Base-by-base conservation (phyloP, 1,140 invertebrate species). In the Teleogryllus occipitalis region DNA sequence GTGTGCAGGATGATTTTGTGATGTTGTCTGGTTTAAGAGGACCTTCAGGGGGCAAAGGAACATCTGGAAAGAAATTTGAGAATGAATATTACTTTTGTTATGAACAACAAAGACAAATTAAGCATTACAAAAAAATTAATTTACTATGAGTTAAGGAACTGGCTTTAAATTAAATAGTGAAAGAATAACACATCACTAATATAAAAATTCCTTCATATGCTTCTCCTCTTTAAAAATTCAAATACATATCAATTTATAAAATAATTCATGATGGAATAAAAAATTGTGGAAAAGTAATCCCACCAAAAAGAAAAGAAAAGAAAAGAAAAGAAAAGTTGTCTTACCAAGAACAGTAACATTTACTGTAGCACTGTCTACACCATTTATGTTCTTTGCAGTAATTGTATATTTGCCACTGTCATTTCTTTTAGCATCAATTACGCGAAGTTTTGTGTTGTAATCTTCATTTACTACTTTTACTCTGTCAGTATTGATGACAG, bases 331-430 rank as follows among this genome's bases (percentile, higher is more conserved):
- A 75, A 75, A 39, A 5, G 8, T 74, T 46, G 75, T 79, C 81
- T 85, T 85, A 87, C 97, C 88, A 82, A 97, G 86, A 0, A 98
- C 94, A n/a, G 91, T 91, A 5, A 98, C 94, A 80, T 93, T 98
- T 8, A 98, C 90, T 8, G 93, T 95, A 8, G 95, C 96, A 4
- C 90, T 90, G 84, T 98, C 97, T 49, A 89, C 91, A 22, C 98
- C 98, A 84, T 97, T 97, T 27, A 92, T 89, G 84, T 99, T 99
- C 81, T 93, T 96, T 3, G 96, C 96, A 78, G 93, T 93, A 14
- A 99, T 87, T 0, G 93, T 95, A 85, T 98, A 99, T 39, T 88
- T 89, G 15, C 98, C 98, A 47, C 95, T 92, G 85, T 99, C 97
- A 8, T 88, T 88, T 76, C 98, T 90, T 85, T 96, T 94, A 7